phyloP scores from a whole-genome alignment of 1,140 invertebrate species.

The Pseudachorutes palmiensis region DNA sequence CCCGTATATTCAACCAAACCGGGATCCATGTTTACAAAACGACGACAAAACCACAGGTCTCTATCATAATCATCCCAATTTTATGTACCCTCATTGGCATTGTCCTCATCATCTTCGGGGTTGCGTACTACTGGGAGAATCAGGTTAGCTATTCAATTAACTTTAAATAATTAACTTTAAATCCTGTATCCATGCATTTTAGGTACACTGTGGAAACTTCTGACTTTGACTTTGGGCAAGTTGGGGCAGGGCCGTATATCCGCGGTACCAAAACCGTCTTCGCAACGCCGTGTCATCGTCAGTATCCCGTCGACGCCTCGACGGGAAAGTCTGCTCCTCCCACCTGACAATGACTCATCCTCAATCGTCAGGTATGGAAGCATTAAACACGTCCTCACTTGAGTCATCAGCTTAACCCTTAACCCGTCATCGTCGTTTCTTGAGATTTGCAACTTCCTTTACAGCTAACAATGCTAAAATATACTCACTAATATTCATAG shows the following conservation, averaged over 20 bases:
- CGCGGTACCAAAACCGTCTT: conserved; percentile 68
- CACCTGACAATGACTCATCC: conserved; percentile 9
- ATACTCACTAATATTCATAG: no score
- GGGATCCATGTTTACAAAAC: conserved; percentile 54
- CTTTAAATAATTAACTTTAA: background rate
- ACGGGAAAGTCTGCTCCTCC: background rate
- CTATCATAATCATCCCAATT: conserved; percentile 74
- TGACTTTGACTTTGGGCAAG: conserved; percentile 76
- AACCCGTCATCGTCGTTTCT: no score
- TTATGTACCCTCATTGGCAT: conserved; percentile 66
- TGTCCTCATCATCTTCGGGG: conserved; percentile 70
- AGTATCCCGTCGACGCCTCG: background rate
- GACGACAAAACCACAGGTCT: conserved; percentile 63
- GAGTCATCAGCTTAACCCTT: no score
- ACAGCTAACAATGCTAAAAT: no score
- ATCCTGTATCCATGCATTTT: conserved; percentile 36
- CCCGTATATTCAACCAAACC: conserved; percentile 55
- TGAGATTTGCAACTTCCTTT: no score
- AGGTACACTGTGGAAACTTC: conserved; percentile 74
- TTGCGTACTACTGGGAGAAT: conserved; percentile 56
- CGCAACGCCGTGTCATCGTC: conserved; percentile 56
- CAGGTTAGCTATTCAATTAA: conserved; percentile 18
- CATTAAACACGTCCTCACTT: no score
- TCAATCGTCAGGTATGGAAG: no score
- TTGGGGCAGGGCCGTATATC: conserved; percentile 70